Base-by-base conservation (phyloP, 2,113 vertebrate genomes). In the Anoura caudifer region DNA sequence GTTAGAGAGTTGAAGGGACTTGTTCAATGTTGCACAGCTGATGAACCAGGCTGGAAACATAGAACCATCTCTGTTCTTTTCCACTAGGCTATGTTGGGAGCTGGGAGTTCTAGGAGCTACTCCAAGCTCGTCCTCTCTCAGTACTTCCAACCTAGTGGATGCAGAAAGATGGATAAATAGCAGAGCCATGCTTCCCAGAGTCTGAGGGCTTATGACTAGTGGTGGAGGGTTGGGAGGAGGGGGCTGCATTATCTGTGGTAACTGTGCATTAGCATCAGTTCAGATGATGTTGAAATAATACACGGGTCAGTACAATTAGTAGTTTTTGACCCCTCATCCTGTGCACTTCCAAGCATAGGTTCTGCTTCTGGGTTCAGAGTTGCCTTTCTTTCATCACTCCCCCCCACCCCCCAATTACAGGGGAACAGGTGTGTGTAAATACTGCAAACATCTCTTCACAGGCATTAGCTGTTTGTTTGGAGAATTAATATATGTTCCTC, bases 401-500 rank as follows among this genome's bases (percentile, higher is more conserved):
- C 2, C 19, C 79, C 10, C 28, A 0, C 4, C 16, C 72, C 52
- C 10, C 24, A 61, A 76, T 94, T 69, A 91, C 67, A 65, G 86
- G 59, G 88, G 80, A 96, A 43, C 94, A 69, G 84, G 94, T 88
- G 90, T 95, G 77, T 92, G 31, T 97, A 96, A 97, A 87, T 70
- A 81, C 80, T 89, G 56, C 3, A 96, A 82, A 14, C 88, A 94
- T 87, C 82, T 92, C 86, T 97, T 90, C 92, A 61, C 31, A 76
- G 92, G 81, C 94, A 91, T 92, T 52, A 94, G 87, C 90, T 97
- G 77, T 97, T 96, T 96, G 93, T 96, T 97, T 97, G 94, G 90
- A 93, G 96, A 96, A 97, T 97, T 96, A 97, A 98, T 98, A 98
- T 97, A 97, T 93, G 90, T 94, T 95, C 73, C 50, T 90, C 70